A percentile compares a stretch with the other conserved stretches of the same genome.
These are phyloP conservation scores for Pipa parva DNA, from an alignment of 2,113 vertebrate species.

Conservation along the genomic window DNA sequence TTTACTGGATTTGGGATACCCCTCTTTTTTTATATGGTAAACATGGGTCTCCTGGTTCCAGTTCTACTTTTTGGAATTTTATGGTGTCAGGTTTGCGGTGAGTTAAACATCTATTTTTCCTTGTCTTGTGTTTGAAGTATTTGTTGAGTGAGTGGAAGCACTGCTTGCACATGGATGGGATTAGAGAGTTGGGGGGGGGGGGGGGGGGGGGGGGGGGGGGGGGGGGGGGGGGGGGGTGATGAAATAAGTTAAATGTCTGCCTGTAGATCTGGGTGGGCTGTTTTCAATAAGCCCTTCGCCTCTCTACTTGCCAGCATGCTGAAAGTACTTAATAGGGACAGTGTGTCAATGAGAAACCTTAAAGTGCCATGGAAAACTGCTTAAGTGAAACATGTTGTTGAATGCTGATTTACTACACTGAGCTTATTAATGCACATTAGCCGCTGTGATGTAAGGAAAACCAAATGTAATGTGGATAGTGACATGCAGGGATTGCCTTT, in stretches of 20 bases:
- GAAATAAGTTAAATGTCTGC: constrained; percentile 11
- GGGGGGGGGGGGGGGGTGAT: too few species aligned
- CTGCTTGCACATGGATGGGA: constrained; percentile 47
- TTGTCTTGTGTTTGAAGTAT: constrained; percentile 37
- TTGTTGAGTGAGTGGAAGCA: not conserved
- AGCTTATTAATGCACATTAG: not conserved
- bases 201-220: too few species aligned
- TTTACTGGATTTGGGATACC: constrained; percentile 70
- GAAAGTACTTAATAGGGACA: constrained; percentile 36
- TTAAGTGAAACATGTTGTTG: constrained; percentile 1
- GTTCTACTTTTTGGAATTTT: constrained; percentile 89
- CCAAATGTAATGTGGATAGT: not conserved
- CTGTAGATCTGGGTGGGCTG: constrained; percentile 16
- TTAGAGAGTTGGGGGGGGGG: constrained; percentile 49
- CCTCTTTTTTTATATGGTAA: constrained; percentile 82
- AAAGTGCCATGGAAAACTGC: constrained; percentile 4
- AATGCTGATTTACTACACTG: not conserved
- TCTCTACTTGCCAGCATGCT: constrained; percentile 40
- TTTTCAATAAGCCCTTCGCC: constrained; percentile 45
- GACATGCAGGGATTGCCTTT: not conserved
- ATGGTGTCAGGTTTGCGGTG: constrained; percentile 82
- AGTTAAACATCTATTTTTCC: constrained; percentile 60
- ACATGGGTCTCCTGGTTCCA: constrained; percentile 88
- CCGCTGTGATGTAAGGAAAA: too few species aligned
- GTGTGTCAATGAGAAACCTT: constrained; percentile 35